Conservation (phyloP, 2,888 invertebrate species). For the Crocallis elinguaria region DNA sequence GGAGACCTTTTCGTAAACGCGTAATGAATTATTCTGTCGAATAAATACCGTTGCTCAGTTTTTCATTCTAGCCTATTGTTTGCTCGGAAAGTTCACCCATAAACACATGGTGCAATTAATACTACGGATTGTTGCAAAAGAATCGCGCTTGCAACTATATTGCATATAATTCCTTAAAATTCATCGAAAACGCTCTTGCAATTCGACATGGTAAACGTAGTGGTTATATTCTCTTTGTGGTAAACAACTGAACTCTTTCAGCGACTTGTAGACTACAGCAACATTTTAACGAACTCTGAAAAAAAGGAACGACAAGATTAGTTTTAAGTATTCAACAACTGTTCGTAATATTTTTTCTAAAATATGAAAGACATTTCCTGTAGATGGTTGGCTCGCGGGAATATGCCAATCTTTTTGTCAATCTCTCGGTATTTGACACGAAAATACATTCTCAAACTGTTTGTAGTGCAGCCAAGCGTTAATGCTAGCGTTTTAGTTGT, state of each 20-base stretch:
- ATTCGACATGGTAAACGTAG: constrained; percentile 16
- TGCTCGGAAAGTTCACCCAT: no score
- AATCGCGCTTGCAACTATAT: constrained; percentile 5
- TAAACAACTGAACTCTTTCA: constrained; percentile 63
- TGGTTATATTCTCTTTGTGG: constrained; percentile 58
- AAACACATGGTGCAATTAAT: background rate
- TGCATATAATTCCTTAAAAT: background rate
- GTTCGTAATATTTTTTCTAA: background rate
- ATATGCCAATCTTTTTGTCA: constrained; percentile 33
- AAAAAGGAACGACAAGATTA: constrained; percentile 43
- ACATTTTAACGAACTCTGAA: constrained; percentile 86
- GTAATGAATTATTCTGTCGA: background rate
- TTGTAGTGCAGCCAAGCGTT: constrained; percentile 19
- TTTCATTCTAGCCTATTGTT: no score
- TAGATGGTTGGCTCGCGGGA: constrained; percentile 1
- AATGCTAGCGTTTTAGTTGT: constrained; percentile 15
- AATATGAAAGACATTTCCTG: constrained; percentile 22
- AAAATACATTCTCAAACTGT: constrained; percentile 11
- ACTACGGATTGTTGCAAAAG: background rate
- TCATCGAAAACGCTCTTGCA: constrained; percentile 7
- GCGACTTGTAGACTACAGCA: constrained; percentile 72
- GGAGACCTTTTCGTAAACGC: no score
- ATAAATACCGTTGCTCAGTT: background rate
- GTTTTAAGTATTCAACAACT: constrained; percentile 15
- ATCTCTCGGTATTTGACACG: constrained; percentile 14